Conservation (phyloP, 2,888 invertebrate genomes). For the Cryptocheilus praepositus region DNA sequence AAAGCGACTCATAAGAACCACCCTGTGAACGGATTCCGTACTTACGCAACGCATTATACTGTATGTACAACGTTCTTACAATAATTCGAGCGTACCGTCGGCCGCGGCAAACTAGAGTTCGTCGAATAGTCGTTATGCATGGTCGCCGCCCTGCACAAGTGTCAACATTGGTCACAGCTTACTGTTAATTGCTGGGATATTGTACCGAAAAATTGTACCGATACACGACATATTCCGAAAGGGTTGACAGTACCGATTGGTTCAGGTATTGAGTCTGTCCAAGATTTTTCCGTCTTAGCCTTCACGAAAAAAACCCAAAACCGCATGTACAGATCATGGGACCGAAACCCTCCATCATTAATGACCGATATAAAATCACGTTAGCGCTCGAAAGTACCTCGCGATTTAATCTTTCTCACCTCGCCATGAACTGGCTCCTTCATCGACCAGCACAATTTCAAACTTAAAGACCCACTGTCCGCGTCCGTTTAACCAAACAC, state of each 20-base stretch:
- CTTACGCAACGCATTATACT: slow-evolving; percentile 56
- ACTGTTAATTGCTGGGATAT: slow-evolving; percentile 11
- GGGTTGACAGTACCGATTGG: background rate
- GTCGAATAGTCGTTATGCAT: slow-evolving; percentile 20
- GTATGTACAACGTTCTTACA: slow-evolving; percentile 63
- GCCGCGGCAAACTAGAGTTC: slow-evolving; percentile 34
- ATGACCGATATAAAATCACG: no score
- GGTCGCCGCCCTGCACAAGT: slow-evolving; percentile 20
- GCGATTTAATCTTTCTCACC: background rate
- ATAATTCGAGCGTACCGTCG: slow-evolving; percentile 51
- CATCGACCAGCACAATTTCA: background rate
- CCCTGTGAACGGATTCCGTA: slow-evolving; percentile 43
- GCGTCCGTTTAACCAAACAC: no score
- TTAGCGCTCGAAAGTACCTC: no score
- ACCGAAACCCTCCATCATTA: no score
- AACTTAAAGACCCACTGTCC: no score
- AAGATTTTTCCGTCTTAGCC: no score
- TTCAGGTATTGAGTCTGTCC: slow-evolving; percentile 22
- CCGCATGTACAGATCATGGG: no score
- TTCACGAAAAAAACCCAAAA: no score
- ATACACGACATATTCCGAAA: background rate
- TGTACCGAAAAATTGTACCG: slow-evolving; percentile 23
- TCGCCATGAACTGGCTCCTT: background rate
- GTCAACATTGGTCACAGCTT: slow-evolving; percentile 27
- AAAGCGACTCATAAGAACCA: slow-evolving; percentile 39